Base-by-base conservation (phyloP, 2,797 vertebrate species). In the Melanotaenia maccullochi region DNA sequence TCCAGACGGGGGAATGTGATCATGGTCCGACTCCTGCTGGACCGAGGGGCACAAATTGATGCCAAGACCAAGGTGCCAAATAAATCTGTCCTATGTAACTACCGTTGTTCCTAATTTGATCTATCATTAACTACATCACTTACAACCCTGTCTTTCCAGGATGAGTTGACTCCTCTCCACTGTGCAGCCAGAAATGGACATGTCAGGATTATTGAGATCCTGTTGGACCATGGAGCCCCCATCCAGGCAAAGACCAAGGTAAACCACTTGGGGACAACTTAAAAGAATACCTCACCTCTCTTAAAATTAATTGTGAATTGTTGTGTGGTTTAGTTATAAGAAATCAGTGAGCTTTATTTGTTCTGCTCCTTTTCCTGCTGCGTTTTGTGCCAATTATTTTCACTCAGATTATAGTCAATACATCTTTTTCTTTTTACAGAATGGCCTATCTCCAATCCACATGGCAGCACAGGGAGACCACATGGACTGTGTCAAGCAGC, bases 241-340 rank as follows among this genome's bases (percentile, higher is more conserved):
- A 97, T 99, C 76, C 97, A 99, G 91, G 97, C 97, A 79, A 99
- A 99, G 90, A 99, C 98, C 81, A 99, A 99, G 97, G 98, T 99
- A 85, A 77, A 63, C 13, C 28, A 65, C 16, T 3, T 12, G 0
- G 44, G 56, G 9, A 36, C 25, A 18, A 42, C 16, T 44, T 20
- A 61, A 78, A 11, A 30, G 4, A 66, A 30, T 54, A 22, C 2
- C 38, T 65, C 7, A 33, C 33, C 7, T 57, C 22, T 36, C 14
- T 57, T 49, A 56, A 62, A 78, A 35, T 38, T 0, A 68, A 35
- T 8, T 60, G 18, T 13, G 28, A 49, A 59, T 66, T 3, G 12
- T 11, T 0, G 9, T 69, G 20, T 56, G 0, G 8, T 62, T 71
- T 65, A 7, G 38, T 30, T 35, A 25, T 63, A 5, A 55, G 28